phyloP scores from a whole-genome alignment of 35 echinoderm and acorn worm species.

The Heliocidaris tuberculata region DNA sequence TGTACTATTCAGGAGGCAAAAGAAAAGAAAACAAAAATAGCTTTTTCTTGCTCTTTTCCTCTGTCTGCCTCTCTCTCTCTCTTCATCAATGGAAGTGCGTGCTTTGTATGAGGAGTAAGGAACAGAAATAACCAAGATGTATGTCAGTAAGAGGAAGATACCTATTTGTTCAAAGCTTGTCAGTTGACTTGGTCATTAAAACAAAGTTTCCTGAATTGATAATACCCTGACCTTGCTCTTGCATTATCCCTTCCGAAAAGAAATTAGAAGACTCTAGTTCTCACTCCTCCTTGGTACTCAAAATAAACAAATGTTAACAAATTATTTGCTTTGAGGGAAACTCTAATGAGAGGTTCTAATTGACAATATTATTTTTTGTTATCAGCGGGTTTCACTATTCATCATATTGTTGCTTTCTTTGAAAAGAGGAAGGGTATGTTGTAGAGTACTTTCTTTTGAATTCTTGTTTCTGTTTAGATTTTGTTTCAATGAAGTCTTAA shows the following conservation, averaged over 20 bases:
- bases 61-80: background rate
- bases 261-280: background rate
- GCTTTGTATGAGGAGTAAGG: background rate
- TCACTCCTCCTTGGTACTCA: background rate
- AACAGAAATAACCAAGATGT: background rate
- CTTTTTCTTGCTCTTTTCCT: background rate
- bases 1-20: constrained; percentile 14
- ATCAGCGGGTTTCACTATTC: background rate
- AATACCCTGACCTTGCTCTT: background rate
- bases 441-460: background rate
- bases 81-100: background rate
- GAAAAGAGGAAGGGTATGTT: background rate
- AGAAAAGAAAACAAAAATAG: constrained; percentile 23
- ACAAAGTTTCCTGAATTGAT: constrained; percentile 35
- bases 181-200: constrained; percentile 38
- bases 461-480: background rate
- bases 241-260: constrained; percentile 11
- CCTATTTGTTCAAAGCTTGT: constrained; percentile 7
- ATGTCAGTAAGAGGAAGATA: constrained; percentile 44
- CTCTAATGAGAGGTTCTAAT: background rate
- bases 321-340: background rate
- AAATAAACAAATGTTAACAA: background rate
- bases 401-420: background rate
- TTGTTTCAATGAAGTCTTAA: background rate
- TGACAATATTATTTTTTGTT: background rate